Conservation (phyloP, 2,797 vertebrate genomes). For the Eulemur mongoz region DNA sequence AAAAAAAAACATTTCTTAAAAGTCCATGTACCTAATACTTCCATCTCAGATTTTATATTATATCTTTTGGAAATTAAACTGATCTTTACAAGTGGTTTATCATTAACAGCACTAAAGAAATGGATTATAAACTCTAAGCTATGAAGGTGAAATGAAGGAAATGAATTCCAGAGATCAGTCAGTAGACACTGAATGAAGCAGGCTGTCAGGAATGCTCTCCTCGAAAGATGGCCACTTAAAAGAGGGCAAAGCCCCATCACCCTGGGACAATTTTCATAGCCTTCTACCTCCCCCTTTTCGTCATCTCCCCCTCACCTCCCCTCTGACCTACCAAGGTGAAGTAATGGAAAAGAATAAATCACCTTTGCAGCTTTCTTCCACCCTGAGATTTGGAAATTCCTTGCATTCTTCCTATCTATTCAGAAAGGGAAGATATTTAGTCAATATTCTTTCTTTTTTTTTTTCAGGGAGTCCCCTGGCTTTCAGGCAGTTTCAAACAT, state of each 20-base stretch:
- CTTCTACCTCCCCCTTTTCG: neutral
- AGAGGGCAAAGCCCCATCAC: neutral
- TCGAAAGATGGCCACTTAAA: neutral
- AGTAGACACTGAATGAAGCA: neutral
- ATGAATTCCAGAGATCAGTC: neutral
- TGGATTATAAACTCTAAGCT: neutral
- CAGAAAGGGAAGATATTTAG: neutral
- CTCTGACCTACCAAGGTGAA: neutral
- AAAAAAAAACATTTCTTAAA: neutral
- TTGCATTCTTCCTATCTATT: neutral
- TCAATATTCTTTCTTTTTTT: neutral
- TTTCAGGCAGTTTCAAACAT: conserved; percentile 45
- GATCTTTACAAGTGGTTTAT: neutral
- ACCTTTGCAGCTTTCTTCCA: neutral
- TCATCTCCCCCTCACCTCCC: neutral
- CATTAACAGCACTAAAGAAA: neutral
- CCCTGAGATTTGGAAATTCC: neutral
- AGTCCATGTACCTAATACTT: neutral
- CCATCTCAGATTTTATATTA: neutral
- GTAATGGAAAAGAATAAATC: neutral
- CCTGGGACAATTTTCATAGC: neutral
- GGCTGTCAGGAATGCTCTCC: neutral
- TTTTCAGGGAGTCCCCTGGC: neutral
- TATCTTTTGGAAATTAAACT: neutral
- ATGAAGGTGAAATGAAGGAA: neutral